Conservation (phyloP, 92 coral and sea anemone species). For the Porites divaricata region DNA sequence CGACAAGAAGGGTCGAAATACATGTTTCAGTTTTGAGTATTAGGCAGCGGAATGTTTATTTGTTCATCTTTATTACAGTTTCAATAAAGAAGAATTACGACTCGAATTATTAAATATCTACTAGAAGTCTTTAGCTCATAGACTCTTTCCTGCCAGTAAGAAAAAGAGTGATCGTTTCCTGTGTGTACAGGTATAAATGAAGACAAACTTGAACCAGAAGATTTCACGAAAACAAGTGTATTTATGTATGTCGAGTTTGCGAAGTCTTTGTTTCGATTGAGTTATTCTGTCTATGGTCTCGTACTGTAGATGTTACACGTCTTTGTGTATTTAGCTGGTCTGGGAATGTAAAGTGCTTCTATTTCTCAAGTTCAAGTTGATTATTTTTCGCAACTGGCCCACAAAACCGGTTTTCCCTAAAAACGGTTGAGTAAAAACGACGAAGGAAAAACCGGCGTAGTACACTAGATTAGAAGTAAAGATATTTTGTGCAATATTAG, state of each 20-base stretch:
- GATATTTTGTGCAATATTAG: neutral
- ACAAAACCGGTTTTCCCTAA: neutral
- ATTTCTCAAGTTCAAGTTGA: neutral
- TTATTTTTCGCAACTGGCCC: neutral
- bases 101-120: neutral
- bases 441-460: no score
- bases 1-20: neutral
- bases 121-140: neutral
- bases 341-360: no score
- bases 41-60: no score
- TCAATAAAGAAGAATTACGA: neutral
- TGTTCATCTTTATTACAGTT: no score
- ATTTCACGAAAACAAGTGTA: constrained; percentile 4
- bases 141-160: neutral
- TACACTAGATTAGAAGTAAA: neutral
- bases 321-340: constrained; percentile 41
- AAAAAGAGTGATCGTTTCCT: neutral
- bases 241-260: constrained; percentile 24
- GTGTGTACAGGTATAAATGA: neutral
- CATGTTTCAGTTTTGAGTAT: neutral
- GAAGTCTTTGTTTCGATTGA: neutral
- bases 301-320: constrained; percentile 10
- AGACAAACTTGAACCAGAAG: neutral
- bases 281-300: constrained; percentile 16
- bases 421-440: no score